Base-by-base conservation (phyloP, 2,113 vertebrate genomes). In the Phasianus colchicus region DNA sequence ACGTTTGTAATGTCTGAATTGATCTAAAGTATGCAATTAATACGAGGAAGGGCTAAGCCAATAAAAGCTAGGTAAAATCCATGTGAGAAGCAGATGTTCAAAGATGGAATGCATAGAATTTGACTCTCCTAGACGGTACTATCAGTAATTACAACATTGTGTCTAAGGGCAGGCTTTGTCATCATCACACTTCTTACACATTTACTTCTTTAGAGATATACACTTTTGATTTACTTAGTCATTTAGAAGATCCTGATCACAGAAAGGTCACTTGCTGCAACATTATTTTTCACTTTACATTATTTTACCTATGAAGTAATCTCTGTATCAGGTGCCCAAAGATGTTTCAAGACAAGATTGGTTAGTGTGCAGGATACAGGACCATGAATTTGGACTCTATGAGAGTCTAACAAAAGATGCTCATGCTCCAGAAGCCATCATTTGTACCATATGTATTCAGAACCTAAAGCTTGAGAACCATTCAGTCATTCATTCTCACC, bases 221-320 rank as follows among this genome's bases (percentile, higher is more conserved):
- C 34, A 63, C 11, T 92, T 94, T 54, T 69, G 17, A 88, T 91
- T 90, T 92, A 70, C 61, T 91, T 91, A 93, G 52, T 72, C 70
- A 74, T 30, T 88, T 81, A 86, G 60, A 92, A 86, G 83, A 77
- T 52, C 50, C 30, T 55, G 52, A 76, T 81, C 72, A 76, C 3
- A 70, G 22, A 24, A 50, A 50, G n/a, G 64, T 77, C 85, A 74
- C 34, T 11, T 64, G 55, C 17, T 88, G 34, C 47, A 93, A 89
- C 29, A 92, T 60, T 91, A 50, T 63, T 67, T 83, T 79, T 40
- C 66, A n/a, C 30, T 86, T 84, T 54, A 18, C 17, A 36, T 87
- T 79, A 32, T 83, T 85, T 85, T 83, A 3, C 74, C 72, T 50
- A 19, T 45, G 42, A 92, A 85, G 30, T 63, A 73, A 45, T 61